A percentile compares a stretch with the other conserved stretches of the same genome.
phyloP scores from a whole-genome alignment of 2,113 vertebrate genomes.

The Aegithalos caudatus region DNA sequence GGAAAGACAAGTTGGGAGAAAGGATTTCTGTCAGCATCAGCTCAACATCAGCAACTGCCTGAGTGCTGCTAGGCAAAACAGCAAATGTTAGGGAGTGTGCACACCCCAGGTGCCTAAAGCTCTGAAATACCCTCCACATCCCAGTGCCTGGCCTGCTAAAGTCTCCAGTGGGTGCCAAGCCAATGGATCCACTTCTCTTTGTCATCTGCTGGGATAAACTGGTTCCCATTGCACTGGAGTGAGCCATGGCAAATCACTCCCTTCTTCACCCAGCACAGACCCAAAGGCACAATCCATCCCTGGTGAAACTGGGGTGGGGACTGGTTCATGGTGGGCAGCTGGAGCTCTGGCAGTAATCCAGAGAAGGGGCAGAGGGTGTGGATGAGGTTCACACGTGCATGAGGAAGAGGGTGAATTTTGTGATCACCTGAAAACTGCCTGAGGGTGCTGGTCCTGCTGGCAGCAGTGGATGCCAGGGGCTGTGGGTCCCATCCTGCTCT shows the following conservation, averaged over 20 bases:
- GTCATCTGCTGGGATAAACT: not conserved
- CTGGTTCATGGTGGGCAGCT: not conserved
- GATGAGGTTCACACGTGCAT: not conserved
- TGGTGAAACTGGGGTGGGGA: fast-evolving
- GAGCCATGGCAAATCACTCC: not conserved
- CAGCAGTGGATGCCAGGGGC: not conserved
- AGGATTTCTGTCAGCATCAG: not conserved
- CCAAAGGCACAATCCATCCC: not conserved
- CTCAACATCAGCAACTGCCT: not conserved
- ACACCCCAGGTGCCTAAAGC: not conserved
- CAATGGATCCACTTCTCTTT: not conserved
- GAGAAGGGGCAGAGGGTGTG: not conserved
- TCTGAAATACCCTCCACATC: not conserved
- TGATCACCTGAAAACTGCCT: not conserved
- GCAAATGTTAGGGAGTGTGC: not conserved
- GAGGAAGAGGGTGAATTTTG: not conserved
- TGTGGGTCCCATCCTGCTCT: not conserved
- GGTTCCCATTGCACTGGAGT: not conserved
- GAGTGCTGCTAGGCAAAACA: not conserved
- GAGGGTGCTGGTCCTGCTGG: fast-evolving
- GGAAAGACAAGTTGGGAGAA: not conserved
- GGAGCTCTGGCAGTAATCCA: not conserved
- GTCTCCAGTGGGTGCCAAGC: not conserved
- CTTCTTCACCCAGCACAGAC: not conserved
- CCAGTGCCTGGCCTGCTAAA: not conserved